Evolutionary conservation across 1,140 invertebrate species (phyloP).

Genomic region (Lethrus apterus): DNA sequence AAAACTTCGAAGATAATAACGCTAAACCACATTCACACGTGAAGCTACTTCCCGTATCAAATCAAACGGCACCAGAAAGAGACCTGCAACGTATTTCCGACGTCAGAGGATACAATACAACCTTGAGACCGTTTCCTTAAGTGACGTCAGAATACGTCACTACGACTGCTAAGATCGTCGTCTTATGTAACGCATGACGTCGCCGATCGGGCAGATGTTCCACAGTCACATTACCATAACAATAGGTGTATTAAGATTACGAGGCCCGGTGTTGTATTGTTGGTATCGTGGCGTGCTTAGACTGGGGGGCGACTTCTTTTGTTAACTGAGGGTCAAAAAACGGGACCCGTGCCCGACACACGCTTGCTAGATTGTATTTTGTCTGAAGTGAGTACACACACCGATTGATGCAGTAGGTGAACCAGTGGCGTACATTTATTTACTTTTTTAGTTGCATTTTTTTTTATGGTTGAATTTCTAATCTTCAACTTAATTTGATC

Average conservation of each 20-base stretch:
- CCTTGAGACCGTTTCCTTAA: slow-evolving; percentile 39
- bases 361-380: slow-evolving; percentile 33
- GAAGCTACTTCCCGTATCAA: too few relatives aligned
- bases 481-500: not conserved
- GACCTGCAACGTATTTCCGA: slow-evolving; percentile 19
- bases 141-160: slow-evolving; percentile 27
- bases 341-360: slow-evolving; percentile 36
- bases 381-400: slow-evolving; percentile 19
- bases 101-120: slow-evolving; percentile 34
- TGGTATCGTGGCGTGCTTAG: slow-evolving; percentile 24
- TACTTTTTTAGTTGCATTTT: slow-evolving; percentile 1
- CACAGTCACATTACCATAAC: slow-evolving; percentile 31
- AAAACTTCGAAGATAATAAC: too few relatives aligned
- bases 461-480: slow-evolving; percentile 7
- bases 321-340: slow-evolving; percentile 36
- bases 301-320: slow-evolving; percentile 30
- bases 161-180: slow-evolving; percentile 7
- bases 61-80: too few relatives aligned
- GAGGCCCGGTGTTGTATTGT: slow-evolving; percentile 31
- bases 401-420: not conserved
- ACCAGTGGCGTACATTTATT: slow-evolving; percentile 14
- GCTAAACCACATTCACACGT: too few relatives aligned
- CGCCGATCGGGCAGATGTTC: slow-evolving; percentile 34
- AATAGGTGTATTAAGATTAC: slow-evolving; percentile 38
- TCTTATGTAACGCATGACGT: slow-evolving; percentile 23